Base-by-base conservation (phyloP, 2,797 vertebrate species). In the Varecia variegata region DNA sequence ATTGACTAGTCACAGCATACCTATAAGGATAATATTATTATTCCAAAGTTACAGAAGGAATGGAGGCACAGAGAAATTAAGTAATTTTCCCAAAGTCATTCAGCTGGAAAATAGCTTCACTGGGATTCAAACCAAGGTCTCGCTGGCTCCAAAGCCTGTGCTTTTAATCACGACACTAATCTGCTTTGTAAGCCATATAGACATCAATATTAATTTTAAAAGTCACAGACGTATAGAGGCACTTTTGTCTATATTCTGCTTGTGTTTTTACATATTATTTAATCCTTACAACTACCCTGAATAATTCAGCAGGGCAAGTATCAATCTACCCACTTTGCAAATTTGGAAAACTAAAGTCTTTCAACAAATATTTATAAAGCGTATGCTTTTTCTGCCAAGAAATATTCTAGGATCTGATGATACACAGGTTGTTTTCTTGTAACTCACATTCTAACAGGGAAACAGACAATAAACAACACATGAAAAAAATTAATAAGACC, bases 21-120 rank as follows among this genome's bases (percentile, higher is more conserved):
- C 47, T 95, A 5, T 82, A 76, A 87, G 52, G 47, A 89, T 96
- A 88, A 62, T 88, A 88, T 89, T 84, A 88, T 89, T 81, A 79
- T 93, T 80, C 35, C 70, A 86, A 96, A 91, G 32, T 79, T 83
- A 43, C 45, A 93, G 32, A 52, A 95, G 25, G 88, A 94, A 82
- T 60, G 40, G 38, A 94, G 32, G 60, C 83, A 89, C 18, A 52
- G 52, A 94, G 70, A 93, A 95, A 95, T 92, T 93, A 93, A 97
- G 32, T 70, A 89, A 84, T 94, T 90, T 94, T 85, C 18, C 65
- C 27, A 45, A 52, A 95, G 83, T 87, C 80, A 84, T 85, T 92
- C 65, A 94, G 5, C 40, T 95, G 82, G 65, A 96, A 97, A 96
- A 86, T 82, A 89, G 35, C 58, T 96, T 65, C 47, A 21, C 12